Conservation (phyloP, 2,113 vertebrate genomes). For the Chrysochloris asiatica region DNA sequence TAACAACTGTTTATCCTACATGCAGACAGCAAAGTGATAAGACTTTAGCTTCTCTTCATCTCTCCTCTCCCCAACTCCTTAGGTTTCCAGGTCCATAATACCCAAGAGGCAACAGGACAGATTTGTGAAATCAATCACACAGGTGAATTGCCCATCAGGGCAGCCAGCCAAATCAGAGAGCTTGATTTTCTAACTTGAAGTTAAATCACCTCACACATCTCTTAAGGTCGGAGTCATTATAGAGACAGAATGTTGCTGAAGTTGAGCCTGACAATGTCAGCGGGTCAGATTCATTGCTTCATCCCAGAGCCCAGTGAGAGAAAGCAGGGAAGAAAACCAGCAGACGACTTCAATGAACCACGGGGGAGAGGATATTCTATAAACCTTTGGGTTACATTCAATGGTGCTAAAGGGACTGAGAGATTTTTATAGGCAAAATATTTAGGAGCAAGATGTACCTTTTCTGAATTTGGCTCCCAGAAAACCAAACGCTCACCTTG, state of each 20-base stretch:
- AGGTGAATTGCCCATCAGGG: constrained; percentile 36
- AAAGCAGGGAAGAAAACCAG: background rate
- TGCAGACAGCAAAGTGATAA: background rate
- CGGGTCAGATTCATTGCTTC: background rate
- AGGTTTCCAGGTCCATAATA: background rate
- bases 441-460: constrained; percentile 6
- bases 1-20: background rate
- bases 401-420: background rate
- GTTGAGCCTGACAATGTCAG: background rate
- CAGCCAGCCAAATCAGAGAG: constrained; percentile 54
- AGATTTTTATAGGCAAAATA: constrained; percentile 49
- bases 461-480: constrained; percentile 42
- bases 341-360: background rate
- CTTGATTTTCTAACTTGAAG: constrained; percentile 62
- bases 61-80: too few species aligned
- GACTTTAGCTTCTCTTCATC: background rate
- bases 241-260: background rate
- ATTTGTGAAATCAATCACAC: constrained; percentile 4
- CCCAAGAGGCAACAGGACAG: constrained; percentile 24
- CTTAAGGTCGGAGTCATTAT: constrained; percentile 21
- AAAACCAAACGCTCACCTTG: constrained; percentile 29
- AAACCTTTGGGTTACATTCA: constrained; percentile 46
- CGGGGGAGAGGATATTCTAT: background rate
- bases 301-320: background rate
- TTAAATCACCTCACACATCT: constrained; percentile 33